Evolutionary conservation across 2,113 vertebrate species (phyloP).

Genomic region (Ceyx melanurus): DNA sequence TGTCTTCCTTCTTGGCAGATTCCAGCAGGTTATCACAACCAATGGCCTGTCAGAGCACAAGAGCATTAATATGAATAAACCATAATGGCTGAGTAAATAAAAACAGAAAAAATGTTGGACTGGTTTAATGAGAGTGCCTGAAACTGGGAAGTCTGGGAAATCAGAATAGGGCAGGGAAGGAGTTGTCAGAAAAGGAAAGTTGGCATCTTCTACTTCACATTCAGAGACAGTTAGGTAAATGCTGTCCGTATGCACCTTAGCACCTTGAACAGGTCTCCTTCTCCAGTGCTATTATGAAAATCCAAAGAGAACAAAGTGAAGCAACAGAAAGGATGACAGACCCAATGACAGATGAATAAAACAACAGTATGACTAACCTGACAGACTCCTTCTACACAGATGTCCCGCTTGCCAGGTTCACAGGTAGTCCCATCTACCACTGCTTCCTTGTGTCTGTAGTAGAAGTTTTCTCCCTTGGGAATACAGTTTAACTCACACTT

Average conservation of each 20-base stretch:
- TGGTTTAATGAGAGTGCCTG: background rate
- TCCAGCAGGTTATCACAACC: constrained; percentile 92
- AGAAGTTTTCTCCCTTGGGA: constrained; percentile 94
- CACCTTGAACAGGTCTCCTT: background rate
- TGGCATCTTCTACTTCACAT: background rate
- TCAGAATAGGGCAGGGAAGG: background rate
- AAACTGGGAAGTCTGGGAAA: background rate
- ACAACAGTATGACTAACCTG: constrained; percentile 73
- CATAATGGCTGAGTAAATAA: background rate
- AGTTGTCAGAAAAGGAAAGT: background rate
- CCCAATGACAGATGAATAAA: background rate
- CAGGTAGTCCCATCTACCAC: constrained; percentile 92
- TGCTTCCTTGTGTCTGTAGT: constrained; percentile 84
- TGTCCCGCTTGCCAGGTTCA: constrained; percentile 84
- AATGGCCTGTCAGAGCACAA: constrained; percentile 75
- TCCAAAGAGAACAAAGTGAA: background rate
- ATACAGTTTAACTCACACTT: constrained; percentile 97
- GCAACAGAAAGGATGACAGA: background rate
- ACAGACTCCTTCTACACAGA: constrained; percentile 91
- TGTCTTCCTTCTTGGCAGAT: constrained; percentile 89
- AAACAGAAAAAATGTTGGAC: background rate
- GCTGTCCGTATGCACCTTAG: background rate
- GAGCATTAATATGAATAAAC: background rate
- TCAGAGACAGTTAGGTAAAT: background rate
- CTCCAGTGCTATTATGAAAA: background rate